Evolutionary conservation across 2,113 vertebrate species (phyloP).

Genomic region (Chloroceryle aenea): DNA sequence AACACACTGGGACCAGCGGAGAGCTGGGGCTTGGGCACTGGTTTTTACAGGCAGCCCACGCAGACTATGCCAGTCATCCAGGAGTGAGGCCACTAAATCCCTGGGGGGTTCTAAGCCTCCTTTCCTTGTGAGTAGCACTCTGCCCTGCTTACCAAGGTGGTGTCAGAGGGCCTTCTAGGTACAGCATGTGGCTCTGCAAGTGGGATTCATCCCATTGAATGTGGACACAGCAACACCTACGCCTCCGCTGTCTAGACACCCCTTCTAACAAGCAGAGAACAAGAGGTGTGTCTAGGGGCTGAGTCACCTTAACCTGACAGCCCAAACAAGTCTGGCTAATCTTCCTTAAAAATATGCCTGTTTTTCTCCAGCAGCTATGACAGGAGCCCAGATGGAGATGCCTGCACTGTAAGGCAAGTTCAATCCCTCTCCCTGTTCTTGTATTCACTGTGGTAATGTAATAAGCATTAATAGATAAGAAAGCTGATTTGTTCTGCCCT

Average conservation of each 20-base stretch:
- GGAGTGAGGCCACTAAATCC: not conserved
- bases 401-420: not conserved
- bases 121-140: not conserved
- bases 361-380: not conserved
- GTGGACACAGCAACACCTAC: fast-evolving
- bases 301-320: slow-evolving; percentile 3
- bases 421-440: not conserved
- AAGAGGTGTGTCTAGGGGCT: not conserved
- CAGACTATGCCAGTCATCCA: not conserved
- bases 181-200: not conserved
- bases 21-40: not conserved
- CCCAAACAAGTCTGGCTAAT: not conserved
- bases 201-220: not conserved
- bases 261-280: not conserved
- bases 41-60: not conserved
- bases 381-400: not conserved
- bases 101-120: not conserved
- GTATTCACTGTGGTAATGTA: not conserved
- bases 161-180: not conserved
- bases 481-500: not conserved
- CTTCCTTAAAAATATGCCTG: not conserved
- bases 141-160: not conserved
- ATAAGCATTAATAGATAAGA: not conserved
- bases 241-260: not conserved
- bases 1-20: not conserved